Evolutionary conservation across 2,888 invertebrate genomes (phyloP).

Genomic region (Lissocephala sabroskyi): DNA sequence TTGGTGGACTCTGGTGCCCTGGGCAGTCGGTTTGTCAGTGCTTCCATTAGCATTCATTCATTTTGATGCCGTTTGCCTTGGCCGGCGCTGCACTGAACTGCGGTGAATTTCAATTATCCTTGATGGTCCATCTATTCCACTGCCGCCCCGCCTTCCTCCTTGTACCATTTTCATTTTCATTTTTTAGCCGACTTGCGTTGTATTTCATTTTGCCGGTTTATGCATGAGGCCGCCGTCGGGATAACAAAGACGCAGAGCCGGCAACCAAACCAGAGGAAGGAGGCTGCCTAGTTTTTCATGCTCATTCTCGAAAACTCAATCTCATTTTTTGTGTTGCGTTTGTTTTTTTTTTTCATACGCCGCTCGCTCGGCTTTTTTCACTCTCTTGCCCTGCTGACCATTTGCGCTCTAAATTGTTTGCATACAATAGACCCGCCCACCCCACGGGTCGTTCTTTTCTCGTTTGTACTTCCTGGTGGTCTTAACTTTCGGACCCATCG

Average conservation of each 20-base stretch:
- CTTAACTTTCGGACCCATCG: constrained; percentile 63
- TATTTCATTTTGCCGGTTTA: constrained; percentile 55
- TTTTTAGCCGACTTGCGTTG: constrained; percentile 19
- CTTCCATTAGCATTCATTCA: no score
- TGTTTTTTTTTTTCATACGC: constrained; percentile 6
- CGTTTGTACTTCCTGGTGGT: constrained; percentile 18
- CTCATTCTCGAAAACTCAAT: constrained; percentile 35
- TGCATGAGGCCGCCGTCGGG: constrained; percentile 32
- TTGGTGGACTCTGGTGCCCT: no score
- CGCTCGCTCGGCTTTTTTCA: no score
- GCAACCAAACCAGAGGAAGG: not conserved
- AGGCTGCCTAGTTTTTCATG: constrained; percentile 45
- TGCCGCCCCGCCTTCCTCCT: not conserved
- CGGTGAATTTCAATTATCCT: constrained; percentile 57
- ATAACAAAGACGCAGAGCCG: not conserved
- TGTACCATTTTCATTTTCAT: constrained; percentile 14
- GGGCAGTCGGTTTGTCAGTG: no score
- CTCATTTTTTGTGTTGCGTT: constrained; percentile 21
- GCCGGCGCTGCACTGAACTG: constrained; percentile 13
- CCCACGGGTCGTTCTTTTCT: not conserved
- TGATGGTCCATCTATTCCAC: constrained; percentile 28
- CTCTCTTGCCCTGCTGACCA: no score
- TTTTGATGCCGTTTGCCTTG: not conserved
- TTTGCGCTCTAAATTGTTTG: constrained; percentile 57
- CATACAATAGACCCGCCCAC: constrained; percentile 38